Base-by-base conservation (phyloP, 2,888 invertebrate genomes). In the Callinectes sapidus region DNA sequence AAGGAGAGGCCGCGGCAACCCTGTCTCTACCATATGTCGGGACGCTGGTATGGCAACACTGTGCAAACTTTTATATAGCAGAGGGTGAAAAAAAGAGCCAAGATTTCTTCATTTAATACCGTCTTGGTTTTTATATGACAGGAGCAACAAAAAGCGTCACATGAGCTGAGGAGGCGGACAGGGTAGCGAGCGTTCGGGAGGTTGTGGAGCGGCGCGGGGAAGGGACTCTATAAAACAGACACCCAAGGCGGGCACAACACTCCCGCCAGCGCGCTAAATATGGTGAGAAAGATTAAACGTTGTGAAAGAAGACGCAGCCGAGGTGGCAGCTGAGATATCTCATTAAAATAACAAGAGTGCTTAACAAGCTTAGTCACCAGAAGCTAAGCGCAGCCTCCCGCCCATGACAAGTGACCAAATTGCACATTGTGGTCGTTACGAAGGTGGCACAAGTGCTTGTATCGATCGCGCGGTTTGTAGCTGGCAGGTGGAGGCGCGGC, bases 281-380 rank as follows among this genome's bases (percentile, higher is more conserved):
- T 92, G 92, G 92, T 89, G 89, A 89, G 89, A 92, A 92, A 92
- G 92, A 92, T 92, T 92, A 89, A 92, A 92, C 92, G 92, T 54
- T 89, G 92, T 89, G 92, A 92, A 92, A 92, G 89, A 89, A 89
- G 92, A 89, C 92, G 55, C 81, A 88, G 54, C 87, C 28, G 88
- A 48, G 91, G 91, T 66, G 92, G 89, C 92, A 89, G 92, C 85
- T 54, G 89, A 92, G 90, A 92, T 92, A 92, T 92, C 92, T 92
- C 92, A 92, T 92, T 92, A 92, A 92, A 92, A 92, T 92, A 92
- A 92, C 92, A 92, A 92, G 92, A 87, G 87, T 90, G 90, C 92
- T 92, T 92, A 92, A 92, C 92, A 92, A 92, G 92, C 92, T 92
- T 92, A 92, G 92, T 87, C 92, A 92, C 90, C 92, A 71, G 92